Conservation (phyloP, 2,888 invertebrate species). For the Dasysyrphus albostriatus region DNA sequence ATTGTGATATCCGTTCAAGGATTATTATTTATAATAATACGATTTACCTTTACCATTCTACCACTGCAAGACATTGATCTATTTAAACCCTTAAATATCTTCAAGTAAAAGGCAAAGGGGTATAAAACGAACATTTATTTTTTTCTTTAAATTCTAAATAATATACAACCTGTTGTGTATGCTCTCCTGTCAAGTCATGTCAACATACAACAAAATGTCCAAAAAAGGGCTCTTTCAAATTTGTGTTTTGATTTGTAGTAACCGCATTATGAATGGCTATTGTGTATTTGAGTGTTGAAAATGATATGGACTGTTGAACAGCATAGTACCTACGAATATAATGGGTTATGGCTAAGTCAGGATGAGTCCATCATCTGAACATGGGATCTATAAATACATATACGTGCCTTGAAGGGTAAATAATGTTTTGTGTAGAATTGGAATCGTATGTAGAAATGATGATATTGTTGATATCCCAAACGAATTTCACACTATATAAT, state of each 20-base stretch:
- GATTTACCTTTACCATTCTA: neutral
- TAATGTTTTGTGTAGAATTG: neutral
- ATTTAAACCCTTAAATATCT: neutral
- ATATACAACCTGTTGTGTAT: constrained; percentile 59
- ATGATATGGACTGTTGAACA: neutral
- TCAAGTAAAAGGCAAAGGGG: neutral
- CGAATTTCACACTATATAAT: constrained; percentile 53
- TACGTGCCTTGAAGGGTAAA: constrained; percentile 32
- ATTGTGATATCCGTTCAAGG: neutral
- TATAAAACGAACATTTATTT: neutral
- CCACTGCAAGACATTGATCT: neutral
- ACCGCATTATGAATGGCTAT: constrained; percentile 2
- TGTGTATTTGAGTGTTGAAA: constrained; percentile 10
- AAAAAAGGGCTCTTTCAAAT: constrained; percentile 50
- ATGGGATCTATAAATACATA: neutral
- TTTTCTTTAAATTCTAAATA: neutral
- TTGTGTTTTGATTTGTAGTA: constrained; percentile 62
- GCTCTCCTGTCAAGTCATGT: constrained; percentile 17
- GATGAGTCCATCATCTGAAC: constrained; percentile 3
- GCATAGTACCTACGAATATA: neutral
- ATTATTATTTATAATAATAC: constrained; percentile 1
- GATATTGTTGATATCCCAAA: constrained; percentile 12
- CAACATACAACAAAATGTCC: constrained; percentile 40
- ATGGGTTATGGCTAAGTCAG: neutral
- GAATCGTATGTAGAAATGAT: constrained; percentile 3